Percentiles rank a stretch among this genome's conserved stretches.
phyloP scores from a whole-genome alignment of 2,797 vertebrate genomes.

The Periparus ater region DNA sequence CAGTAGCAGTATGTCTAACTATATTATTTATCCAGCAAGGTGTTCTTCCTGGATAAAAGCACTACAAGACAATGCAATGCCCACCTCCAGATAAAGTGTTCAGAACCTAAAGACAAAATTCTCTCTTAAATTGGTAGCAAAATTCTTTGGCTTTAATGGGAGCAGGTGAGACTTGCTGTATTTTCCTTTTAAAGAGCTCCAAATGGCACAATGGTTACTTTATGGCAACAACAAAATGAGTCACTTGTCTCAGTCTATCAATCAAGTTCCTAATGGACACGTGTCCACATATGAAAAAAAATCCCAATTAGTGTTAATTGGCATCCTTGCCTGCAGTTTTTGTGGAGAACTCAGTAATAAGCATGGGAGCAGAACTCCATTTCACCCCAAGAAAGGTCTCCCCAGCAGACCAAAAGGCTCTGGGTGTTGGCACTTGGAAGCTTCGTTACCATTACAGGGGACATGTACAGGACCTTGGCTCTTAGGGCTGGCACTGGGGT shows the following conservation, averaged over 20 bases:
- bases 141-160: neutral
- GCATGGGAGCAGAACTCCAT: slow-evolving; percentile 41
- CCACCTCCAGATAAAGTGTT: neutral
- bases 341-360: slow-evolving; percentile 42
- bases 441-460: neutral
- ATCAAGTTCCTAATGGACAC: slow-evolving; percentile 14
- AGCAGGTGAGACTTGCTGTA: neutral
- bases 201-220: neutral
- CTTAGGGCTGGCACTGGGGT: neutral
- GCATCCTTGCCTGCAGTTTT: slow-evolving; percentile 35
- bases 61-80: neutral
- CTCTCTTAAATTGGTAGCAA: neutral
- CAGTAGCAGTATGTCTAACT: neutral
- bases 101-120: neutral
- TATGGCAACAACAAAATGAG: slow-evolving; percentile 24
- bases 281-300: slow-evolving; percentile 14
- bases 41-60: neutral
- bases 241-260: slow-evolving; percentile 37
- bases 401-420: neutral
- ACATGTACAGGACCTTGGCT: neutral
- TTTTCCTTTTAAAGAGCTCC: neutral
- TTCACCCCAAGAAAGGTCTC: slow-evolving; percentile 28
- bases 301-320: slow-evolving; percentile 48
- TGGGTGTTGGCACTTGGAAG: neutral
- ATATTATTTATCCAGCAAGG: neutral